phyloP scores from a whole-genome alignment of 2,113 vertebrate genomes.

The Tamias sibiricus region DNA sequence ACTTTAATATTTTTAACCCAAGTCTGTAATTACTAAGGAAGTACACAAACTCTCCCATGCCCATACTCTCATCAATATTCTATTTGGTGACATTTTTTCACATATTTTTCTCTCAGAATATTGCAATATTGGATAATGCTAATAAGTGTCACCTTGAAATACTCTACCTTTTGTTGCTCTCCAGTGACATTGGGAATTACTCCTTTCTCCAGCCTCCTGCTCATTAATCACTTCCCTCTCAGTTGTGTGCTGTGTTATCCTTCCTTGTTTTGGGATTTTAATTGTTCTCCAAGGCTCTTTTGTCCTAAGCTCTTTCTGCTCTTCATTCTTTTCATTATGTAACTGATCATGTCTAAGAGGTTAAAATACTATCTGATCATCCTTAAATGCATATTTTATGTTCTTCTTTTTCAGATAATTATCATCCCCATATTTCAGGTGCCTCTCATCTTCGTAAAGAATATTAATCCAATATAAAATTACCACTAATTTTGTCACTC shows the following conservation, averaged over 20 bases:
- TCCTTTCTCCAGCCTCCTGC: neutral
- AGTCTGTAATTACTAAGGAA: neutral
- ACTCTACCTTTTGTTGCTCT: neutral
- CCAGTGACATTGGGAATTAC: neutral
- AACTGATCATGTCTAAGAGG: neutral
- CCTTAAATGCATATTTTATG: neutral
- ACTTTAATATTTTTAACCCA: neutral
- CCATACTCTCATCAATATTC: neutral
- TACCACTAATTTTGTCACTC: neutral
- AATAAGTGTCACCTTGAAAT: neutral
- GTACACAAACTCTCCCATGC: neutral
- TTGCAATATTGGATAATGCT: neutral
- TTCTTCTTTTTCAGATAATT: neutral
- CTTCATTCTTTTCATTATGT: neutral
- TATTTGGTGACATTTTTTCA: neutral
- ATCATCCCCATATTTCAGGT: neutral
- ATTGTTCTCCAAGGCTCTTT: neutral
- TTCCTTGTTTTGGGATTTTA: neutral
- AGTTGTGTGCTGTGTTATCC: neutral
- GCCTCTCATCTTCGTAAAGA: neutral
- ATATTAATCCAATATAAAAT: neutral
- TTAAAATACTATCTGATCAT: neutral
- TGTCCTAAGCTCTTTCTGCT: neutral
- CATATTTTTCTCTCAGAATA: neutral
- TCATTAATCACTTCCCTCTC: neutral